Evolutionary conservation across 2,888 invertebrate species (phyloP).

Genomic region (Barypeithes pellucidus): DNA sequence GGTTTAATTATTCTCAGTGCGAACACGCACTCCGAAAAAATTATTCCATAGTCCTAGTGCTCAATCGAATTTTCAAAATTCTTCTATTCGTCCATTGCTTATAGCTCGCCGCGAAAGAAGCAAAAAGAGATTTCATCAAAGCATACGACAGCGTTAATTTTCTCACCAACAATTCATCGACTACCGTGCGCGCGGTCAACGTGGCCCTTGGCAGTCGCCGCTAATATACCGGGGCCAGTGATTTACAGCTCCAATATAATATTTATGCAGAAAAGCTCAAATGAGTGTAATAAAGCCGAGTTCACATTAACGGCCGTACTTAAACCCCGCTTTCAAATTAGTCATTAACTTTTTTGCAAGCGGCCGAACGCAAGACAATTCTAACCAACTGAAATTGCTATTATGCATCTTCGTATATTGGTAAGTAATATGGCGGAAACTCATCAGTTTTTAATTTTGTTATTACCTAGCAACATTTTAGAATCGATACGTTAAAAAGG

Average conservation of each 20-base stretch:
- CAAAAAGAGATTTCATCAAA: neutral
- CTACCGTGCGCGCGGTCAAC: constrained; percentile 6
- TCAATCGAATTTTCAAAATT: no score
- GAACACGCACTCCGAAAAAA: no score
- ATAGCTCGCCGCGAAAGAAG: no score
- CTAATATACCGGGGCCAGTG: constrained; percentile 51
- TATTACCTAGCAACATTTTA: neutral
- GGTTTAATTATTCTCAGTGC: no score
- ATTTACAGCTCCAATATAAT: constrained; percentile 62
- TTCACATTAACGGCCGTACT: constrained; percentile 67
- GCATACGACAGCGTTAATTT: constrained; percentile 1
- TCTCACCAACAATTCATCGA: constrained; percentile 15
- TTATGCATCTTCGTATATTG: constrained; percentile 48
- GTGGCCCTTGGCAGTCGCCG: constrained; percentile 1
- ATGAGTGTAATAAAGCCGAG: constrained; percentile 67
- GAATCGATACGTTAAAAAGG: no score
- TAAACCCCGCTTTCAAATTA: constrained; percentile 69
- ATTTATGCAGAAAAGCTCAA: constrained; percentile 64
- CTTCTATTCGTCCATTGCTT: no score
- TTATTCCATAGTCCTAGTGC: no score
- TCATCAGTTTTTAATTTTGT: constrained; percentile 32
- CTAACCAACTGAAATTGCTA: constrained; percentile 37
- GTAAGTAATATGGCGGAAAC: constrained; percentile 40
- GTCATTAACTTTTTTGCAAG: constrained; percentile 67
- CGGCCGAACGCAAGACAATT: constrained; percentile 38